Conservation (phyloP, 2,888 invertebrate genomes). For the Drosophila affinis region DNA sequence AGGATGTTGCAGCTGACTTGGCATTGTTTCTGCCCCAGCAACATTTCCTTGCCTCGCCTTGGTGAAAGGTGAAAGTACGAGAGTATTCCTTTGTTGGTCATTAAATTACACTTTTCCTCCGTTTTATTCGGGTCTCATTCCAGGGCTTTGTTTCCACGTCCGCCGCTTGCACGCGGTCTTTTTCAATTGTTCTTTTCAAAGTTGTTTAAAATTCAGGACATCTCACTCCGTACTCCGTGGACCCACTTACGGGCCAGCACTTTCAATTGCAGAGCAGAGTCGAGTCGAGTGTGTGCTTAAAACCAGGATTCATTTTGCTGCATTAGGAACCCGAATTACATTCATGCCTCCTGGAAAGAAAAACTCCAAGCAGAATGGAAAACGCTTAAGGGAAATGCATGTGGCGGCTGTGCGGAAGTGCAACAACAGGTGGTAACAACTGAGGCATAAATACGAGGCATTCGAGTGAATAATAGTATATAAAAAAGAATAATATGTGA, state of each 20-base stretch:
- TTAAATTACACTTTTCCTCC: slow-evolving; percentile 63
- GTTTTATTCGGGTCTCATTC: slow-evolving; percentile 38
- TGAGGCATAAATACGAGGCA: slow-evolving; percentile 27
- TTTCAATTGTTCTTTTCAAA: slow-evolving; percentile 37
- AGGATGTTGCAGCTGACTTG: slow-evolving; percentile 42
- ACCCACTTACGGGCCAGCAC: no score
- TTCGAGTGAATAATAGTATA: slow-evolving; percentile 32
- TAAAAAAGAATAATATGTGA: background rate
- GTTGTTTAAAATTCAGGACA: slow-evolving; percentile 46
- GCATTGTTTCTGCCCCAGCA: slow-evolving; percentile 32
- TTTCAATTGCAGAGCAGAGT: slow-evolving; percentile 25
- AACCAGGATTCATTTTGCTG: background rate
- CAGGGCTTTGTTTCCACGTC: slow-evolving; percentile 20
- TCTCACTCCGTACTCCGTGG: slow-evolving; percentile 25
- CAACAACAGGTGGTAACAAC: slow-evolving; percentile 30
- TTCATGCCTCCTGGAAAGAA: background rate
- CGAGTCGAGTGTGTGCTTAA: slow-evolving; percentile 41
- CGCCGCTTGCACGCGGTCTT: slow-evolving; percentile 4
- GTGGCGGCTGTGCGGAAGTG: slow-evolving; percentile 35
- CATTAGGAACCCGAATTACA: slow-evolving; percentile 3
- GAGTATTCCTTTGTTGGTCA: slow-evolving; percentile 63
- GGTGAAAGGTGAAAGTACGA: slow-evolving; percentile 44
- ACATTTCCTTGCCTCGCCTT: background rate
- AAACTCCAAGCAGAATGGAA: background rate
- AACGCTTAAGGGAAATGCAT: slow-evolving; percentile 3